Evolutionary conservation across 2,888 invertebrate genomes (phyloP).

Genomic region (Salpingus planirostris): DNA sequence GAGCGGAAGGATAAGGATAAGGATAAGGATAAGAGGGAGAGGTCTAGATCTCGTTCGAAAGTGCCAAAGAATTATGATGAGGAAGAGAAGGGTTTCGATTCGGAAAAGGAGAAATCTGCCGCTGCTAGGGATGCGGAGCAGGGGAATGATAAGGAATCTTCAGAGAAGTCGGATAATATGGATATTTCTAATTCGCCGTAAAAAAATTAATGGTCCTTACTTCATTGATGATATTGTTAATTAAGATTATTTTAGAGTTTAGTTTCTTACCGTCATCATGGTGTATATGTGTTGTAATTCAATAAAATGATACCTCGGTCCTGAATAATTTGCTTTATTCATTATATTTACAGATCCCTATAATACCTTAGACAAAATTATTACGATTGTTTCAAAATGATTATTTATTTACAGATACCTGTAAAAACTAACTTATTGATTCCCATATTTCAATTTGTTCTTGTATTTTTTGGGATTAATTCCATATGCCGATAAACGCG

Average conservation of each 20-base stretch:
- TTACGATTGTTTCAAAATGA: neutral
- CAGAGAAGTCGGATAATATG: conserved; percentile 61
- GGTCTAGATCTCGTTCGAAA: conserved; percentile 29
- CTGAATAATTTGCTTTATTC: neutral
- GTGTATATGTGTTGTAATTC: too few species aligned
- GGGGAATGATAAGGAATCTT: conserved; percentile 46
- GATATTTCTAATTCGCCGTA: conserved; percentile 73
- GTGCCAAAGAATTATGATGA: conserved; percentile 47
- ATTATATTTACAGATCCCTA: too few species aligned
- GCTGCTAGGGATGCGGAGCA: conserved; percentile 27
- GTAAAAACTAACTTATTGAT: conserved; percentile 4
- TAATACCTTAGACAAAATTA: neutral
- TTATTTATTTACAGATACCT: neutral
- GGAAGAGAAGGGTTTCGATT: conserved; percentile 45
- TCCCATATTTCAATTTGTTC: conserved; percentile 60
- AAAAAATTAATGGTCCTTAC: too few species aligned
- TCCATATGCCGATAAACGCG: conserved; percentile 82
- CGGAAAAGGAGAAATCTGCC: conserved; percentile 32
- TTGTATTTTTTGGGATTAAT: conserved; percentile 85
- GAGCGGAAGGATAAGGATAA: conserved; percentile 28
- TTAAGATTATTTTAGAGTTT: too few species aligned
- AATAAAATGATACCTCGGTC: too few species aligned
- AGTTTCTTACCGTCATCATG: too few species aligned
- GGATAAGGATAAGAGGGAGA: conserved; percentile 19
- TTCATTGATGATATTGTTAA: too few species aligned